A percentile compares a stretch with the other conserved stretches of the same genome.
Evolutionary conservation across 2,888 invertebrate genomes (phyloP).

Genomic region (Aquatica leii): DNA sequence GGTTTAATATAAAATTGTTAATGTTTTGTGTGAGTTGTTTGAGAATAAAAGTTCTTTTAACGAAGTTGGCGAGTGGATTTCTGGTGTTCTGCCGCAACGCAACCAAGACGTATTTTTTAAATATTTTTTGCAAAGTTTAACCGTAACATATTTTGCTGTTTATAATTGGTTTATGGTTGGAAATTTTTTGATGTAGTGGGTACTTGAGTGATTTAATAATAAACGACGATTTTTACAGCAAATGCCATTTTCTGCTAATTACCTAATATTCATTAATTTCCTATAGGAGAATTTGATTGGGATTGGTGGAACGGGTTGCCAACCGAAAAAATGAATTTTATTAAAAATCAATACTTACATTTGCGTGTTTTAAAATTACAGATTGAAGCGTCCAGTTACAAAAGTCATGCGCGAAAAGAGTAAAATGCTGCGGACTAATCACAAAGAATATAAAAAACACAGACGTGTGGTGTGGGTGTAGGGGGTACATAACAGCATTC

Average conservation of each 20-base stretch:
- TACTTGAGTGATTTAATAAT: conserved; percentile 13
- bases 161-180: no score
- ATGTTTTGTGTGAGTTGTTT: no score
- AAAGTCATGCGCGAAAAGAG: conserved; percentile 63
- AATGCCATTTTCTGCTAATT: conserved; percentile 25
- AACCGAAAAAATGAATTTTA: conserved; percentile 63
- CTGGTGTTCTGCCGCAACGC: no score
- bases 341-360: conserved; percentile 63
- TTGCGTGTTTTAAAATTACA: conserved; percentile 62
- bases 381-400: conserved; percentile 60
- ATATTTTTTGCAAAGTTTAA: no score
- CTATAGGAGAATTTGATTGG: conserved; percentile 50
- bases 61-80: no score
- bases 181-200: conserved; percentile 5
- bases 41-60: no score
- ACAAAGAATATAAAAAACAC: conserved; percentile 61
- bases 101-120: no score
- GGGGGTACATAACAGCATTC: conserved; percentile 32
- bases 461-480: conserved; percentile 51
- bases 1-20: no score
- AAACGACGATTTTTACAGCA: conserved; percentile 21
- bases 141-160: no score
- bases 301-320: conserved; percentile 60
- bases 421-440: conserved; percentile 62
- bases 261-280: conserved; percentile 33